Evolutionary conservation across 2,113 vertebrate species (phyloP), one percentile per base, ranked within the genome.

Genomic region (Aythya baeri): DNA sequence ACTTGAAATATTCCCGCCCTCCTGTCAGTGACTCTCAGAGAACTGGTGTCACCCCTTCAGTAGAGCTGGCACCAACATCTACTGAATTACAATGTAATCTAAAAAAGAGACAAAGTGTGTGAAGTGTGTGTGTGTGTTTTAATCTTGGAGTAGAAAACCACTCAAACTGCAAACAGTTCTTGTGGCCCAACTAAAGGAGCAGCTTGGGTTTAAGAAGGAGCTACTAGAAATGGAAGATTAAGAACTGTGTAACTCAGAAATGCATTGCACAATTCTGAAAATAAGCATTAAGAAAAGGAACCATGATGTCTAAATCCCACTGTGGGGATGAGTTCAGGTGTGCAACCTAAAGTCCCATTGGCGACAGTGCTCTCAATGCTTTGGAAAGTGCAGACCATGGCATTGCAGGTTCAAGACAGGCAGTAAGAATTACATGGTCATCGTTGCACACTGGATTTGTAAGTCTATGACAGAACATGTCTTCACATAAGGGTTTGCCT

Each of bases 241-340:
- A 52, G 52, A 65, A 34, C 17, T 13, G 7, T 55, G 5, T 67
- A 63, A 50, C 8, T 41, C 9, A 55, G 54, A 72, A 76, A 26
- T 36, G 34, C 34, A 52, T 52, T 52, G 23, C 11, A 13, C 50
- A 52, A 52, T 52, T 52, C 50, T 23, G 22, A 52, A 25, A 88
- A 80, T 23, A 57, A 72, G 13, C 12, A 38, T 17, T 54, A 25
- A 9, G 6, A 32, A 72, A 82, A 66, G 14, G 10, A 78, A 74
- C 23, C 9, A 12, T 4, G 3, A n/a, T 67, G 44, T 67, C 9
- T 38, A 32, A 79, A 61, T 79, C n/a, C 2, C 3, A 68, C 12
- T 9, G 44, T n/a, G 36, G 62, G 7, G 27, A 83, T 6, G 0
- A 0, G 7, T 26, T 31, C 34, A 72, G 9, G 17, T 36, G 7